Evolutionary conservation across 2,888 invertebrate species (phyloP).

Genomic region (Nomada ruficornis): DNA sequence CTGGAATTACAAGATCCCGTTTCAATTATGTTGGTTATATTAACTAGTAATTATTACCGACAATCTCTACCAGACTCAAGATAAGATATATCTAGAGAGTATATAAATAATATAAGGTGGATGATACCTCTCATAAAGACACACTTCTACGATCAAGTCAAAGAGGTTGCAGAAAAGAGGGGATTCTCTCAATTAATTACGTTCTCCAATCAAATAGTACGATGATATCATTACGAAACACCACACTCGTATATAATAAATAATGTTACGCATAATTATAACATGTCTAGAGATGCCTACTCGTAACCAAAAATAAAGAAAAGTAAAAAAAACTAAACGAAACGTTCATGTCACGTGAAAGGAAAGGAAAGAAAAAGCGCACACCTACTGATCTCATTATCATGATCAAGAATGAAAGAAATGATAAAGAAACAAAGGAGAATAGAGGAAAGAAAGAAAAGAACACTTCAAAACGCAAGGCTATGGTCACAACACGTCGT

Average conservation of each 20-base stretch:
- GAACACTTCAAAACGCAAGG: slow-evolving; percentile 52
- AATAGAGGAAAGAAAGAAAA: no score
- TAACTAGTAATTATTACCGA: slow-evolving; percentile 60
- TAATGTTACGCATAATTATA: slow-evolving; percentile 29
- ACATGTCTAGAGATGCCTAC: slow-evolving; percentile 59
- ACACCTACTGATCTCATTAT: slow-evolving; percentile 61
- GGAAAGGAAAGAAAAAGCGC: slow-evolving; percentile 62
- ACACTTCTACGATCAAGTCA: slow-evolving; percentile 77
- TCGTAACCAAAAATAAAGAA: slow-evolving; percentile 55
- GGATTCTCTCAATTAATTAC: slow-evolving; percentile 61
- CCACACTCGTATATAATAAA: slow-evolving; percentile 64
- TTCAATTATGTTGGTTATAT: slow-evolving; percentile 49
- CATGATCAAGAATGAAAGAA: slow-evolving; percentile 39
- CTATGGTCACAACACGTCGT: slow-evolving; percentile 58
- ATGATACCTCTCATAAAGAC: slow-evolving; percentile 53
- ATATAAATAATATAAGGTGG: slow-evolving; percentile 21
- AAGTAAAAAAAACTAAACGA: not conserved
- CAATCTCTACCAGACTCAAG: slow-evolving; percentile 71
- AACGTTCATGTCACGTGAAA: slow-evolving; percentile 38
- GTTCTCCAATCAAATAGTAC: slow-evolving; percentile 59
- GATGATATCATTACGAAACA: slow-evolving; percentile 57
- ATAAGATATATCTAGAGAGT: slow-evolving; percentile 38
- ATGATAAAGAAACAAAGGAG: no score
- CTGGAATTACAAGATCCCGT: slow-evolving; percentile 82
- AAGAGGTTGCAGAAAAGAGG: slow-evolving; percentile 67